Evolutionary conservation across 2,113 vertebrate genomes (phyloP).

Genomic region (Pterophyllum scalare): DNA sequence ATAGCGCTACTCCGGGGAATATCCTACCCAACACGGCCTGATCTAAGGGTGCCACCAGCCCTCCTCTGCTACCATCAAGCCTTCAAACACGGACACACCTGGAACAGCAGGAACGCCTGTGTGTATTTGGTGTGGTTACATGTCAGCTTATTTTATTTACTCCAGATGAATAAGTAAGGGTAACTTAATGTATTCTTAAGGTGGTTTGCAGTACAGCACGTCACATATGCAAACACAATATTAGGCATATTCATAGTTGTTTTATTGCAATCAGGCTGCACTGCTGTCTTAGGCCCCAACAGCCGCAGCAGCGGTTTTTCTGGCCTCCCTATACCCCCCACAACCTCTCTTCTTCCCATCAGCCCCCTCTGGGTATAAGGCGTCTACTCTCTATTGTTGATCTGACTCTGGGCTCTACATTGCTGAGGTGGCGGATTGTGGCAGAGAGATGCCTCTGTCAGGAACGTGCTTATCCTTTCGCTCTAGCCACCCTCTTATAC

Average conservation of each 20-base stretch:
- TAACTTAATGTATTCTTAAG: constrained; percentile 28
- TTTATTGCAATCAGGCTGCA: constrained; percentile 40
- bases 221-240: constrained; percentile 40
- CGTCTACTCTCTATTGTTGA: constrained; percentile 71
- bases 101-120: constrained; percentile 50
- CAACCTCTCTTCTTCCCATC: constrained; percentile 41
- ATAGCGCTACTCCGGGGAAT: constrained; percentile 77
- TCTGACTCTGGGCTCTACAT: constrained; percentile 72
- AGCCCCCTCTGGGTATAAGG: constrained; percentile 52
- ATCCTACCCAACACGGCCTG: constrained; percentile 50
- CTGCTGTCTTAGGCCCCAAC: constrained; percentile 1
- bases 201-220: constrained; percentile 10
- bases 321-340: neutral
- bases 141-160: neutral
- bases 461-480: constrained; percentile 90
- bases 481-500: constrained; percentile 88
- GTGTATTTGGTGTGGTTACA: neutral
- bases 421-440: constrained; percentile 84
- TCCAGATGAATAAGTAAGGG: constrained; percentile 3
- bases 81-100: constrained; percentile 13
- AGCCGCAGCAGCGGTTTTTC: constrained; percentile 38
- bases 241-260: constrained; percentile 13
- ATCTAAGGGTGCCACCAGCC: constrained; percentile 48
- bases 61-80: constrained; percentile 9
- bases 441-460: constrained; percentile 88